Evolutionary conservation across 2,113 vertebrate species (phyloP).

Genomic region (Galeopterus variegatus): DNA sequence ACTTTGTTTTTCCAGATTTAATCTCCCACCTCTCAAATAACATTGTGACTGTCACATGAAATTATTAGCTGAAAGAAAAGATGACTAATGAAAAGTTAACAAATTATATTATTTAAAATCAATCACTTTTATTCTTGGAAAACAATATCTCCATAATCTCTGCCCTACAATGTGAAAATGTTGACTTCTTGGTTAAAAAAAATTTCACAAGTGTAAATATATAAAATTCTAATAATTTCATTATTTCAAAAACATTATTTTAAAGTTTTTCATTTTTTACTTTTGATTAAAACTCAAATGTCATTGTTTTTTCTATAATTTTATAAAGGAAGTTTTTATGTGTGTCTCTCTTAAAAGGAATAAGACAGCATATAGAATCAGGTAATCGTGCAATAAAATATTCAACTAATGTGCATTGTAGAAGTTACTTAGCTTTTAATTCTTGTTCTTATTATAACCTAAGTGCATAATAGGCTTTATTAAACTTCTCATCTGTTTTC

Average conservation of each 20-base stretch:
- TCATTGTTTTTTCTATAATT: neutral
- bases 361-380: neutral
- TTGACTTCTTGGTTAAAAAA: neutral
- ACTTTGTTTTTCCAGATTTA: neutral
- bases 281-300: constrained; percentile 54
- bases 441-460: constrained; percentile 39
- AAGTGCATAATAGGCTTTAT: neutral
- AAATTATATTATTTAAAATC: constrained; percentile 20
- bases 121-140: constrained; percentile 11
- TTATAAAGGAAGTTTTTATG: neutral
- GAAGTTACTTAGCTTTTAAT: constrained; percentile 28
- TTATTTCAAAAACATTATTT: constrained; percentile 52
- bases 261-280: neutral
- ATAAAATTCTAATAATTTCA: constrained; percentile 28
- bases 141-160: neutral
- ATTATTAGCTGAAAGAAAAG: neutral
- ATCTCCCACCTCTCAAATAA: neutral
- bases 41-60: neutral
- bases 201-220: neutral
- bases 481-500: constrained; percentile 25
- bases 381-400: neutral
- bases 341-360: neutral
- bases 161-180: neutral
- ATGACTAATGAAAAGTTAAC: neutral
- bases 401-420: neutral